Percentiles rank a stretch among this genome's conserved stretches.
Evolutionary conservation across 1,140 invertebrate genomes (phyloP).

Genomic region (Paraescarpia echinospica): DNA sequence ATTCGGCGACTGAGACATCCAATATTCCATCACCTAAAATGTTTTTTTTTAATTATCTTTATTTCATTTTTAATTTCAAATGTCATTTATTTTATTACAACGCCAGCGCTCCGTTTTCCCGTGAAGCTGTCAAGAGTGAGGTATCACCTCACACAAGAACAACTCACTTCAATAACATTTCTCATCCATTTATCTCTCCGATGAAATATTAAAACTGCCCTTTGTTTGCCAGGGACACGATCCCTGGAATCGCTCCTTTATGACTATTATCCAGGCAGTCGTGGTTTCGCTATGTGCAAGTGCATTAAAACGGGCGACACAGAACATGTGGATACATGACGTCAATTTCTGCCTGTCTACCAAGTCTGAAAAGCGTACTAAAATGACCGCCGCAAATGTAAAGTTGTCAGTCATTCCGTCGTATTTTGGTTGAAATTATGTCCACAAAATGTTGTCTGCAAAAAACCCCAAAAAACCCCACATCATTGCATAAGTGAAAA

Average conservation of each 20-base stretch:
- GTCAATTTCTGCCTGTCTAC: too few species aligned
- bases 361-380: too few species aligned
- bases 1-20: not conserved
- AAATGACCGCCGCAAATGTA: too few species aligned
- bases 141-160: not conserved
- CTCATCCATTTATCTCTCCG: not conserved
- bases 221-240: not conserved
- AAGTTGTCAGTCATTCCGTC: too few species aligned
- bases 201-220: not conserved
- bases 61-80: not conserved
- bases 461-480: too few species aligned
- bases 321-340: too few species aligned
- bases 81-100: not conserved
- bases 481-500: too few species aligned
- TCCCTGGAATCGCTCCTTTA: too few species aligned
- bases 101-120: too few species aligned
- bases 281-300: not conserved
- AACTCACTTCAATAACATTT: not conserved
- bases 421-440: too few species aligned
- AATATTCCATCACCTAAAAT: not conserved
- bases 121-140: not conserved
- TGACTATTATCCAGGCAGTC: too few species aligned
- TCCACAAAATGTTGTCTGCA: too few species aligned
- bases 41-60: not conserved
- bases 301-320: not conserved